Conservation (phyloP, 1,140 invertebrate species). For the Drosophila kanapiae region DNA sequence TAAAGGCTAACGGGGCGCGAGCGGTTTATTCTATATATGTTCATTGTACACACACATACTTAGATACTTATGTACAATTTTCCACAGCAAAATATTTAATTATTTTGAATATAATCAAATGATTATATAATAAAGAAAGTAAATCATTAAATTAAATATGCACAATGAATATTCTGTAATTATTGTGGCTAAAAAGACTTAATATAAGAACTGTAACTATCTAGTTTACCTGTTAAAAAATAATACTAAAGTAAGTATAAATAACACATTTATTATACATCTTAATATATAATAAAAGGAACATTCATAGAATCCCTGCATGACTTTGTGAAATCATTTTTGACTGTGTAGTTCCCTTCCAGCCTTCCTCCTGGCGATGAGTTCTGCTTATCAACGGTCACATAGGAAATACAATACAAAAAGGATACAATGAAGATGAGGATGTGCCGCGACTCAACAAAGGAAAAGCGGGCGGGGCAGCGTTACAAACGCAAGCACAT, state of each 20-base stretch:
- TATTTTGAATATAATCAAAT: neutral
- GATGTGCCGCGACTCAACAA: slow-evolving; percentile 37
- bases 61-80: slow-evolving; percentile 5
- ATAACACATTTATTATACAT: no score
- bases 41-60: slow-evolving; percentile 5
- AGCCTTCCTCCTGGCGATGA: slow-evolving; percentile 7
- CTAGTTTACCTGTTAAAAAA: no score
- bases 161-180: no score
- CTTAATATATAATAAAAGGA: no score
- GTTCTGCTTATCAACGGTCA: slow-evolving; percentile 46
- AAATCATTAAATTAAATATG: no score
- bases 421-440: slow-evolving; percentile 51
- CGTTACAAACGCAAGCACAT: neutral
- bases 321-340: neutral
- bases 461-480: slow-evolving; percentile 13
- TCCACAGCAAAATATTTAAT: neutral
- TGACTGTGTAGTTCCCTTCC: neutral
- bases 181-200: no score
- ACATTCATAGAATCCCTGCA: no score
- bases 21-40: slow-evolving; percentile 28
- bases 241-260: no score
- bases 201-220: no score
- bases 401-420: slow-evolving; percentile 59
- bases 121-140: no score
- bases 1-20: slow-evolving; percentile 48